Evolutionary conservation across 2,888 invertebrate genomes (phyloP), one percentile per base, ranked within the genome.

Genomic region (Pseudolycoriella hygida): DNA sequence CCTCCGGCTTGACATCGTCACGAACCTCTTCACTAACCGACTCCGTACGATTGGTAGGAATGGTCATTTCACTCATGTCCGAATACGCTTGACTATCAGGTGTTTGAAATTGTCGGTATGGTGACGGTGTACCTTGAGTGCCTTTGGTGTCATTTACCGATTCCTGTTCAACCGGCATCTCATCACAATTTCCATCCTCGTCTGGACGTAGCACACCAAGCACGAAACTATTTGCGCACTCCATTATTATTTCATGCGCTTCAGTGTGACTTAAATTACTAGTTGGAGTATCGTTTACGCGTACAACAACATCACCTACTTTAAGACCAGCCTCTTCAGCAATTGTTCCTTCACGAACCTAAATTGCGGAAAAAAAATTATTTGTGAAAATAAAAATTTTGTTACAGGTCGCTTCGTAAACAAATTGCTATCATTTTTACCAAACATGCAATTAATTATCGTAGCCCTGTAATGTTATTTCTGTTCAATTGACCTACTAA

Each of bases 281-380:
- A 8, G 84, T 74, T 41, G 76, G 68, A 32, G 69, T 67, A 48
- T 80, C 79, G 59, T 84, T 83, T 52, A 94, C 77, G 51, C 76
- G 73, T 32, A 85, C 70, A 51, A 96, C 73, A 32, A 80, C 70
- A 67, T 96, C 94, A n/a, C 89, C 90, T 12, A 81, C 75, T 57
- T 74, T 72, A 18, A 96, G 66, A 1, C 92, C 93, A 48, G 80
- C 80, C 52, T 74, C 68, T 58, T 88, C 84, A 0, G 93, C 89
- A 34, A 90, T 71, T 52, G 89, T 80, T 45, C 77, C 77, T 47
- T 82, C 80, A 31, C 75, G 67, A 15, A 94, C 84, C 93, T 92
- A 57, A 3, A 52, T 55, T 19, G 19, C 19, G 4, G 18, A 40
- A 10, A 40, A 15, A n/a, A n/a, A n/a, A n/a, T n/a, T n/a, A n/a